Evolutionary conservation across 2,113 vertebrate genomes (phyloP), one percentile per base, ranked within the genome.

Genomic region (Girardinichthys multiradiatus): DNA sequence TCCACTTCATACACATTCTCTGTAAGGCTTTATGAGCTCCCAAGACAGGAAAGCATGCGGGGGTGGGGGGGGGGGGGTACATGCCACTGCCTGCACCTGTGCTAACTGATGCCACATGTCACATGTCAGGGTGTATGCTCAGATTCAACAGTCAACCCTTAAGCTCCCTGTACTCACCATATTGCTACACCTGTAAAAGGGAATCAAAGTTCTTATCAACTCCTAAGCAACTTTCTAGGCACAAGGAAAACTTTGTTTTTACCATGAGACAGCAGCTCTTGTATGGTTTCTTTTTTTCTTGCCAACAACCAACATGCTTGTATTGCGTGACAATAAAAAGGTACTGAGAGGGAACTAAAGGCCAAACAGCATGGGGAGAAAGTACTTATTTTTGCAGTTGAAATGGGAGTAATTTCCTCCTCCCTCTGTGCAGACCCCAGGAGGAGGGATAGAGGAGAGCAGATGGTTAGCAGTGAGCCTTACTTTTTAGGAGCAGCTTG

Each of bases 51-150:
- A 79, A 83, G 74, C 67, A 69, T 72, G 48, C 33, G 75, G 79
- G 79, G 70, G n/a, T 77, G 83, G 76, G 71, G n/a, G 57, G 62
- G 17, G 33, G n/a, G 17, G 30, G 27, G 70, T 74, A 39, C 89
- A 83, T 92, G 89, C 89, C 85, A 82, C 85, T 74, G 81, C 88
- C 76, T 89, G 87, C 86, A 90, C 89, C 79, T 90, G 82, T 30
- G 9, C 58, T 39, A 69, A 84, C 77, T 76, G 57, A 57, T 65
- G 70, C 59, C 64, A 80, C 71, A 72, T 72, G 68, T 68, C 64
- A 80, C 71, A 72, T 72, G 68, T 68, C 27, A 74, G 29, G 5
- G 19, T 64, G 45, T 30, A 64, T 64, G 45, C 65, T 72, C 45
- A 70, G 42, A 84, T 75, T 45, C 57, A 79, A 74, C n/a, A 31